Base-by-base conservation (phyloP, 1,140 invertebrate species). In the Micrasema minimum region DNA sequence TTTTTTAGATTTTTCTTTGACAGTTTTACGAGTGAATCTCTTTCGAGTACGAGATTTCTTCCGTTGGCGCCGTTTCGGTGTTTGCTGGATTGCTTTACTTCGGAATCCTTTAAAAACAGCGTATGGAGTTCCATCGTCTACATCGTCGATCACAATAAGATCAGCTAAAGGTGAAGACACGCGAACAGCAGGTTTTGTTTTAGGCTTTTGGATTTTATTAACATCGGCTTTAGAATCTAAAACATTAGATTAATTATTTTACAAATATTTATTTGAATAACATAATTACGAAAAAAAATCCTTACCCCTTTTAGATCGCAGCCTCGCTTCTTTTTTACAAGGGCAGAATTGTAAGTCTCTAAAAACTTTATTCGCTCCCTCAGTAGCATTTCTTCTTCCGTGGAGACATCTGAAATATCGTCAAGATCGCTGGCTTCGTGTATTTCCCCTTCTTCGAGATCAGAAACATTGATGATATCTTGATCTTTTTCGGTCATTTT, bases 391-490 rank as follows among this genome's bases (percentile, higher is more conserved):
- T 71, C 69, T 43, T 71, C 69, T 35, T 66, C 69, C 1, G 61
- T 53, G 11, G 69, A 71, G 4, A 71, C 61, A 18, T 70, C 68
- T 1, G 68, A 62, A 0, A 64, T 38, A 6, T 65, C 69, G 43
- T 61, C 69, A 2, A 65, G 50, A 62, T 71, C 69, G 23, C 61
- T 71, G 11, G 38, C 61, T 6, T 57, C 62, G 57, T 69, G 50
- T n/a, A 71, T 71, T 45, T 71, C 69, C 65, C 69, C 62, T 31
- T 71, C 69, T 65, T 71, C 69, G 7, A 31, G 16, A 20, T 71
- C 69, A 35, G 69, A 69, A 11, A 62, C 51, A 41, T 57, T 53
- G 12, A 69, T 62, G n/a, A 69, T 26, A 66, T 66, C 68, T 35
- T 51, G 20, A 37, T 10, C 20, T 7, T 5, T 22, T 51, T 20